A percentile compares a stretch with the other conserved stretches of the same genome.
These are phyloP conservation scores for Desoria tigrina DNA, from an alignment of 2,888 invertebrate genomes.

Conservation along the genomic window DNA sequence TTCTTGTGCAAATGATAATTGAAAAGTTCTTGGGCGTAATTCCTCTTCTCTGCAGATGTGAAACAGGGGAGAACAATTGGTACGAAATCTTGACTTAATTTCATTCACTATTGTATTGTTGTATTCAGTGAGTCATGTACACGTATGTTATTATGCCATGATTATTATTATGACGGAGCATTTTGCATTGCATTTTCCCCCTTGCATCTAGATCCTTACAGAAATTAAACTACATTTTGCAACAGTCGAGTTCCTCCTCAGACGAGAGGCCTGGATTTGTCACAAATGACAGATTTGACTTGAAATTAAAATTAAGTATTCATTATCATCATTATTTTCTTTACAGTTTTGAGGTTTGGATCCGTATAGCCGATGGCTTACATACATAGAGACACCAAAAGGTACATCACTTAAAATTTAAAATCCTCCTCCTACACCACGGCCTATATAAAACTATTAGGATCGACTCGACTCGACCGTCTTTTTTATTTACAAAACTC, in stretches of 20 bases:
- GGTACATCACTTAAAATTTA: too few relatives aligned
- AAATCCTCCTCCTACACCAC: too few relatives aligned
- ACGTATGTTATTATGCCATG: conserved; percentile 3
- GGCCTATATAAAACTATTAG: too few relatives aligned
- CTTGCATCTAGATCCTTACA: too few relatives aligned
- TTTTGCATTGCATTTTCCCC: not conserved
- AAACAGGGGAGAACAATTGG: conserved; percentile 8
- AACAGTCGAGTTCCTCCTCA: conserved; percentile 6
- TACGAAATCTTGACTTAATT: conserved; percentile 19
- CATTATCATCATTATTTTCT: not conserved
- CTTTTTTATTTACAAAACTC: too few relatives aligned
- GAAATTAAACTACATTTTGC: not conserved
- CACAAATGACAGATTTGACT: conserved; percentile 6
- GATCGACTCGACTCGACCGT: too few relatives aligned
- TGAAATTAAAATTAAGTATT: not conserved
- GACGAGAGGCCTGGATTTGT: not conserved
- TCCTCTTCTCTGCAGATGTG: not conserved
- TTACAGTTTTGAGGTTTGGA: not conserved
- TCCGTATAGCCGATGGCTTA: too few relatives aligned
- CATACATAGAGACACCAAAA: too few relatives aligned
- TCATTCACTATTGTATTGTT: conserved; percentile 15
- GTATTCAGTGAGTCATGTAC: not conserved
- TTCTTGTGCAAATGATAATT: conserved; percentile 3
- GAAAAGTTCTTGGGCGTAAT: conserved; percentile 34
- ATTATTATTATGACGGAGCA: conserved; percentile 5